Evolutionary conservation across 2,888 invertebrate genomes (phyloP), one percentile per base, ranked within the genome.

Genomic region (Sycophila texana): DNA sequence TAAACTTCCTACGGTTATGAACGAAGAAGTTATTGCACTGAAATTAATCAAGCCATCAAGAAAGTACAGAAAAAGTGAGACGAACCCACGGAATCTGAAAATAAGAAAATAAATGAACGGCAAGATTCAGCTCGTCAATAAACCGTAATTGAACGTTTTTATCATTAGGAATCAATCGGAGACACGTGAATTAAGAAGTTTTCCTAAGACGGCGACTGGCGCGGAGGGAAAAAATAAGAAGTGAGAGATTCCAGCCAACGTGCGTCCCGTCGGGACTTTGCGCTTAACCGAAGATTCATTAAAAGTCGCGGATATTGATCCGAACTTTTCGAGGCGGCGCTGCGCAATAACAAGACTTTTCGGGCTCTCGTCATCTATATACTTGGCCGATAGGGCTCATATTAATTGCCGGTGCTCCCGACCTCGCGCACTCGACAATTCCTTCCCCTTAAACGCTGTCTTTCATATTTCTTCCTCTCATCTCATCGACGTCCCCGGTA

Each of bases 321-420:
- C 26, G 13, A 57, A 77, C 63, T 70, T 71, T 70, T 71, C 49
- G 63, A 22, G 10, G 14, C 14, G n/a, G 39, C 51, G 22, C 0
- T n/a, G 39, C 57, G 14, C 57, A 71, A 70, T 70, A 71, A 71
- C 68, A 26, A 61, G 60, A 53, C 76, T 60, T 76, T 57, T 70
- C 53, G 39, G 53, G 60, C 39, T 20, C 61, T 76, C 47, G 66
- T 26, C 61, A 39, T 18, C 18, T n/a, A 55, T 61, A 53, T 70
- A 63, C 7, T 47, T 51, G 63, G 77, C 63, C 61, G 70, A 77
- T 63, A 65, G 18, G 55, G 26, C 39, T 22, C 39, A 49, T 55
- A 63, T 71, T 77, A 63, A 71, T 77, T 70, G 71, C 47, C 63
- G 55, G 63, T 58, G 75, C 49, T 60, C 4, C 60, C 20, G 16